A percentile compares a stretch with the other conserved stretches of the same genome.
phyloP scores from a whole-genome alignment of 2,888 invertebrate species.

The Drosophila emarginata region DNA sequence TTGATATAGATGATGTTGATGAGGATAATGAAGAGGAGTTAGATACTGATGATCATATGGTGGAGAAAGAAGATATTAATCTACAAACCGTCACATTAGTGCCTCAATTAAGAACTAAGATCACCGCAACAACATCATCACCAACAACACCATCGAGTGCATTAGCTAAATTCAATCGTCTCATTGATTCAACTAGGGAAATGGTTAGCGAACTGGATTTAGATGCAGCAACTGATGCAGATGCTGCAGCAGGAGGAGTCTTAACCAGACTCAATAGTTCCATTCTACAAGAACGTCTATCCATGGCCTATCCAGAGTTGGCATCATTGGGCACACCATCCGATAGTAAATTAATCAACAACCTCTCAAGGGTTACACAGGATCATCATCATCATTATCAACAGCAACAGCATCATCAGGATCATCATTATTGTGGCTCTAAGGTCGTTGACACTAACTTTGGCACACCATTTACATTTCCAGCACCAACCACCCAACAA shows the following conservation, averaged over 20 bases:
- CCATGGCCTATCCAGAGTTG: conserved; percentile 73
- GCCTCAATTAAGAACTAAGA: conserved; percentile 80
- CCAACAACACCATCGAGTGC: conserved; percentile 77
- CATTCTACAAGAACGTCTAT: conserved; percentile 70
- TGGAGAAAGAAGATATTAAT: conserved; percentile 66
- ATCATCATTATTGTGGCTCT: conserved; percentile 55
- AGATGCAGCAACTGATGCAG: conserved; percentile 16
- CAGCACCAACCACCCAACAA: conserved; percentile 60
- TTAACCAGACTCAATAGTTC: conserved; percentile 58
- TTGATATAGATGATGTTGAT: conserved; percentile 74
- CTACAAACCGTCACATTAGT: conserved; percentile 82
- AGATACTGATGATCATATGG: conserved; percentile 43
- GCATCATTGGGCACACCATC: conserved; percentile 55
- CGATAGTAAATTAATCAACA: conserved; percentile 36
- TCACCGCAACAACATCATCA: conserved; percentile 65
- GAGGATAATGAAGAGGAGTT: conserved; percentile 56
- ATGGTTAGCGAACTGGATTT: background rate
- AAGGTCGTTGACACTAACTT: conserved; percentile 62
- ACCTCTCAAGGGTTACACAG: conserved; percentile 39
- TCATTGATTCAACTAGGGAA: conserved; percentile 80
- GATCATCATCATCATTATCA: conserved; percentile 68
- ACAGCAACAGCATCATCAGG: conserved; percentile 36
- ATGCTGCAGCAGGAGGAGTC: background rate
- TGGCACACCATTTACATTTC: conserved; percentile 76
- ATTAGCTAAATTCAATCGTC: conserved; percentile 83